Evolutionary conservation across 1,140 invertebrate species (phyloP), one percentile per base, ranked within the genome.

Genomic region (Chrysopa pallens): DNA sequence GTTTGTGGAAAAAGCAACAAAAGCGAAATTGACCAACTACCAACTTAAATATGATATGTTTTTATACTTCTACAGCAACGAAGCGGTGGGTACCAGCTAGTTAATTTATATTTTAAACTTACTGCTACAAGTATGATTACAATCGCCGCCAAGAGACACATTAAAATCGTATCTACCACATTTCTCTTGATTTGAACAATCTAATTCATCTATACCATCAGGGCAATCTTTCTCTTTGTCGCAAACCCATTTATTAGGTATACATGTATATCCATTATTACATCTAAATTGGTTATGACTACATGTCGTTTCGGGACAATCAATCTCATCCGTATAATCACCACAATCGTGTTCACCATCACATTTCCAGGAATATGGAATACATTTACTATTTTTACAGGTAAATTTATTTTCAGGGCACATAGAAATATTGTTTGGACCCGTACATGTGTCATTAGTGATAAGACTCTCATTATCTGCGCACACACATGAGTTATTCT

Each of bases 181-280:
- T 7, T 59, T 57, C 37, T 62, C 47, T 38, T 53, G 56, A 2
- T 59, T 67, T 1, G 53, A 55, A 11, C 72, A 73, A 42, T 67
- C 63, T 6, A 35, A 48, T 56, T 85, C 83, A 55, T 88, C 83
- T 3, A 74, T 74, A 13, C 69, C 70, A 54, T 80, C 78, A 0
- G 68, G 67, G 52, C 79, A 83, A 50, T 83, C 78, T 38, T 66
- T 57, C 43, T 84, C 78, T 33, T 76, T 76, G 52, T 86, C 83
- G 50, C 73, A 76, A 37, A 66, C 59, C 69, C 78, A 80, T 48
- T 74, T 56, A 12, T 54, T 54, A 2, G 77, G 74, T 50, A 84
- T 80, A 56, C 81, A 84, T 31, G 67, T 60, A 55, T 78, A 67
- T 15, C 64, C 66, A 43, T 64, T 62, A 7, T 63, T 68, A 49